Evolutionary conservation across 2,888 invertebrate species (phyloP), one percentile per base, ranked within the genome.

Genomic region (Carabus problematicus): DNA sequence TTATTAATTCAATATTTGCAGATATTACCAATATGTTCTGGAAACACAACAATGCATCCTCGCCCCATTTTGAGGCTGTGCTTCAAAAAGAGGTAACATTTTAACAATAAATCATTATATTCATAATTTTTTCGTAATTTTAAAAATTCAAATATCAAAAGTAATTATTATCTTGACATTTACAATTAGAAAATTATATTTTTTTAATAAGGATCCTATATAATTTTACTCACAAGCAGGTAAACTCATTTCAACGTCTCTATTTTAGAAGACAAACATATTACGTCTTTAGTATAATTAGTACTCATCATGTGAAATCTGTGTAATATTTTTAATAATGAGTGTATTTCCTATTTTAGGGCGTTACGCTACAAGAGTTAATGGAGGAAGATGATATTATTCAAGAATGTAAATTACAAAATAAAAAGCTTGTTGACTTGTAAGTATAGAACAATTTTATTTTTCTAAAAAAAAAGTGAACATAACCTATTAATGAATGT

Each of bases 321-420:
- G n/a, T n/a, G n/a, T 29, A 54, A 58, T 45, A 52, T 47, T 54
- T 72, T 75, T 67, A 47, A 67, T 71, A 69, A 79, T 18, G 9
- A 11, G n/a, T n/a, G n/a, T n/a, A n/a, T n/a, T 70, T 77, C 77
- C 8, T 8, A 70, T 87, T 88, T 70, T 83, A 97, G 96, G 92
- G 94, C 89, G 91, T 95, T 74, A 94, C 93, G 69, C 85, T 98
- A 72, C 88, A 90, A 78, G 94, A 96, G 82, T 87, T 98, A 74
- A 87, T 98, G 87, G 95, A 97, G 80, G 93, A 95, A 80, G 96
- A 96, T 80, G 95, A 97, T 83, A 92, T 98, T 79, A 87, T 98
- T 75, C 95, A 95, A 82, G 97, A 98, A 87, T 96, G 97, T 83
- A 95, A 94, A 84, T 91, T 91, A 74, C 94, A 93, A 81, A 97